Conservation (phyloP, 2,113 vertebrate species). For the Xiphorhynchus elegans region DNA sequence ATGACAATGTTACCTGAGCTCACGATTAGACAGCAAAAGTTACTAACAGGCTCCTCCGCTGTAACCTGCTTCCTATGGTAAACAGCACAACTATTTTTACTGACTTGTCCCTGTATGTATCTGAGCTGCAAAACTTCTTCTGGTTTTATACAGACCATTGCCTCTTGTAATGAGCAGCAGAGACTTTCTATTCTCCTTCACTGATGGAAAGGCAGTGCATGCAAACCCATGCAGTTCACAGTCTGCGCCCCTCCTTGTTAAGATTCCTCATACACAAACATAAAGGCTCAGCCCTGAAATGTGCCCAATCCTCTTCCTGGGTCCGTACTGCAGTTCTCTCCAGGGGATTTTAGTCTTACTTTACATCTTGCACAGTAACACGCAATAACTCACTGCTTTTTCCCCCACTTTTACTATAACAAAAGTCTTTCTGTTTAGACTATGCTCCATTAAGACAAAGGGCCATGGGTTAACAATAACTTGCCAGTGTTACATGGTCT, state of each 20-base stretch:
- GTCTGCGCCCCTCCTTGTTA: neutral
- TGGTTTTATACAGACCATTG: neutral
- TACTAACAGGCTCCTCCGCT: conserved; percentile 73
- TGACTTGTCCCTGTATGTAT: conserved; percentile 8
- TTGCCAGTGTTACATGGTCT: conserved; percentile 17
- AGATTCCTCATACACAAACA: neutral
- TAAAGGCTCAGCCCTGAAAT: neutral
- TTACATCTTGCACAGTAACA: neutral
- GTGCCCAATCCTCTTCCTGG: neutral
- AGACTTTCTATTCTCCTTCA: neutral
- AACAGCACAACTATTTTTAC: conserved; percentile 77
- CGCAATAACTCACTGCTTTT: neutral
- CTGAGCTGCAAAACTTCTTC: conserved; percentile 6
- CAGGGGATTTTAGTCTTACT: neutral
- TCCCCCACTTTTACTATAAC: neutral
- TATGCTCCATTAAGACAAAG: conserved; percentile 22
- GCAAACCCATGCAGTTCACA: neutral
- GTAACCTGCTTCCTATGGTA: conserved; percentile 69
- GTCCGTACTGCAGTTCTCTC: neutral
- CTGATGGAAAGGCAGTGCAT: accelerated
- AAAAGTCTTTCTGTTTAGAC: conserved; percentile 54
- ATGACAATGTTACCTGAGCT: conserved; percentile 77
- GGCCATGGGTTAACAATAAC: conserved; percentile 45
- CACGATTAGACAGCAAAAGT: conserved; percentile 67
- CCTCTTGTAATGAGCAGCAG: neutral